These are phyloP conservation scores for Mamestra configurata DNA, from an alignment of 1,140 invertebrate species.

Conservation along the genomic window DNA sequence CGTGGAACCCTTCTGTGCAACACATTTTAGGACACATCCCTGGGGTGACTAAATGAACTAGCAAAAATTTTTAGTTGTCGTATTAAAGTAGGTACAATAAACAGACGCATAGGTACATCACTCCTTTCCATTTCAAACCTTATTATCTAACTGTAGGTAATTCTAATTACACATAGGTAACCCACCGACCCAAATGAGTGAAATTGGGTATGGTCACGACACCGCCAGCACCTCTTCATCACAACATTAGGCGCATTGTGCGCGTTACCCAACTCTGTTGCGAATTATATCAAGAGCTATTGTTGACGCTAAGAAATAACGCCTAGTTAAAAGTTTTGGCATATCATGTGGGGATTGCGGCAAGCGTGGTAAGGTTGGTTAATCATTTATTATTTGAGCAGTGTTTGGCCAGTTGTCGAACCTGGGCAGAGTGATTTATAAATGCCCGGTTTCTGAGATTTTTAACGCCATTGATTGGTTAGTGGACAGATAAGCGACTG, in stretches of 20 bases:
- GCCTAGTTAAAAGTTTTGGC: conserved; percentile 30
- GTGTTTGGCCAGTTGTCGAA: neutral
- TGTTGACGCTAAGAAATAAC: conserved; percentile 7
- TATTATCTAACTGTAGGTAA: neutral
- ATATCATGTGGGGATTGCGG: conserved; percentile 15
- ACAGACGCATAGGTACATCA: neutral
- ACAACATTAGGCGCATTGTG: conserved; percentile 16
- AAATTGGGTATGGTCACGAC: conserved; percentile 13
- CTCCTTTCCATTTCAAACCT: neutral
- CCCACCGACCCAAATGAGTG: conserved; percentile 9
- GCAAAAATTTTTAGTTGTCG: too few species aligned
- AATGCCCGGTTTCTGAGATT: too few species aligned
- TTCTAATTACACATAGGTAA: conserved; percentile 16
- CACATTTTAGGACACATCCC: too few species aligned
- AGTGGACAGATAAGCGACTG: too few species aligned
- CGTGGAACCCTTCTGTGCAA: too few species aligned
- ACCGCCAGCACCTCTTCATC: neutral
- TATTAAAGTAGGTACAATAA: too few species aligned
- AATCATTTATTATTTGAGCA: neutral
- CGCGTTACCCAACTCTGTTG: conserved; percentile 6
- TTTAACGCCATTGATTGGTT: too few species aligned
- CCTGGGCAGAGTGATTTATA: too few species aligned
- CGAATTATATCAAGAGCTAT: conserved; percentile 19
- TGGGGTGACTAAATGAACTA: too few species aligned
- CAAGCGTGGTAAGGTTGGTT: neutral